These are phyloP conservation scores for Opisthograptis luteolata DNA, from an alignment of 2,888 invertebrate genomes.

Conservation along the genomic window DNA sequence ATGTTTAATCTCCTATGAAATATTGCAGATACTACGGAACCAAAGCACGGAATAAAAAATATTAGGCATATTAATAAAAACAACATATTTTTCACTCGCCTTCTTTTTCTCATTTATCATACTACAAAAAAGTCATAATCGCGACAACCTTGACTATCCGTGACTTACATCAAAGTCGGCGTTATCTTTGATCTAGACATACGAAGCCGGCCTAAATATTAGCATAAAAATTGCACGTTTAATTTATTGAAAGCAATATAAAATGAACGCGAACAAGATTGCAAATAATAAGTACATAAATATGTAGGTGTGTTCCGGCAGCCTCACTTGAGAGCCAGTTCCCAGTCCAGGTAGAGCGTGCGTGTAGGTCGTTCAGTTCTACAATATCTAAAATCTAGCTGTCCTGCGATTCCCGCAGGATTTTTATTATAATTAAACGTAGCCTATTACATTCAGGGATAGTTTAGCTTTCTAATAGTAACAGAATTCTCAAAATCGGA, in stretches of 20 bases:
- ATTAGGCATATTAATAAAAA: constrained; percentile 7
- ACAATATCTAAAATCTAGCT: no score
- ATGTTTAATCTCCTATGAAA: background rate
- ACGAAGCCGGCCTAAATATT: constrained; percentile 48
- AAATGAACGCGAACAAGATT: constrained; percentile 23
- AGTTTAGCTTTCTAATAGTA: no score
- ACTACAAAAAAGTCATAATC: constrained; percentile 47
- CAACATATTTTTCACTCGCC: constrained; percentile 3
- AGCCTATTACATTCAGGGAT: no score
- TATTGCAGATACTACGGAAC: background rate
- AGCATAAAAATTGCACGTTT: constrained; percentile 32
- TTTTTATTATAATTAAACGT: no score
- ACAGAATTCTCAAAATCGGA: no score
- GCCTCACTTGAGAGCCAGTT: no score
- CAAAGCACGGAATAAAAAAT: constrained; percentile 1
- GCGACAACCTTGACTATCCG: constrained; percentile 62
- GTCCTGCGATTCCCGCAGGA: no score
- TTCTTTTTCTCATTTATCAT: constrained; percentile 30
- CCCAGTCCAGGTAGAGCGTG: no score
- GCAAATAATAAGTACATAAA: constrained; percentile 45
- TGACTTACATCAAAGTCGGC: constrained; percentile 66
- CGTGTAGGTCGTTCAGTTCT: no score
- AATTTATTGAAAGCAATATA: constrained; percentile 29
- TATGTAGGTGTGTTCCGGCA: no score
- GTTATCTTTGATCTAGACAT: constrained; percentile 69